phyloP scores from a whole-genome alignment of 2,113 vertebrate genomes.

The Pseudonaja textilis region DNA sequence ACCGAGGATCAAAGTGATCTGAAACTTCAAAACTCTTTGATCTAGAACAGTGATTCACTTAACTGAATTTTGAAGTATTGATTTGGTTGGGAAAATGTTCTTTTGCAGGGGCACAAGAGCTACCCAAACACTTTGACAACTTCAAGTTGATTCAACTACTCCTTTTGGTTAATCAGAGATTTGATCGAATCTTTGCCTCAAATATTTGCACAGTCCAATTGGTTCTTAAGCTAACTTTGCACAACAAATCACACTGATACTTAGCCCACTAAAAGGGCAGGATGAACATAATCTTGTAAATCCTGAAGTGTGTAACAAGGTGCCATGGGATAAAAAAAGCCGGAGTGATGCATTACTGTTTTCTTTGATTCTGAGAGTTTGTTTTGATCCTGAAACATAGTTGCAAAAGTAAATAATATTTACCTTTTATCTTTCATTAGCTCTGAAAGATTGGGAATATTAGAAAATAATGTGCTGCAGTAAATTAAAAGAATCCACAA shows the following conservation, averaged over 20 bases:
- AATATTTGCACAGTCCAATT: background rate
- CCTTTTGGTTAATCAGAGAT: background rate
- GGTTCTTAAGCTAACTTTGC: background rate
- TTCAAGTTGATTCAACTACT: background rate
- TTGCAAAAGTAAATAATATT: background rate
- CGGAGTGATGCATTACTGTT: background rate
- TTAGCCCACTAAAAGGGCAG: background rate
- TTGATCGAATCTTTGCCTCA: background rate
- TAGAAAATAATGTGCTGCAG: background rate
- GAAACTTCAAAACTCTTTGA: background rate
- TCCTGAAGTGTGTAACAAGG: background rate
- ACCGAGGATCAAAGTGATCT: background rate
- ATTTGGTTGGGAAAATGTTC: background rate
- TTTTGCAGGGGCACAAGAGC: background rate
- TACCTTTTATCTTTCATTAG: accelerated
- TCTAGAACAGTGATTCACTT: background rate
- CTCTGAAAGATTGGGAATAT: background rate
- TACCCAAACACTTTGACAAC: background rate
- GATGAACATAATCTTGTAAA: background rate
- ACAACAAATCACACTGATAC: background rate
- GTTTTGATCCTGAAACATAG: background rate
- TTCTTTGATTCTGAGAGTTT: background rate
- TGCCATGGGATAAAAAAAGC: background rate
- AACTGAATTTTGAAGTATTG: background rate
- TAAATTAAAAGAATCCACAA: background rate